Evolutionary conservation across 2,797 vertebrate genomes (phyloP).

Genomic region (Thripadectes ignobilis): DNA sequence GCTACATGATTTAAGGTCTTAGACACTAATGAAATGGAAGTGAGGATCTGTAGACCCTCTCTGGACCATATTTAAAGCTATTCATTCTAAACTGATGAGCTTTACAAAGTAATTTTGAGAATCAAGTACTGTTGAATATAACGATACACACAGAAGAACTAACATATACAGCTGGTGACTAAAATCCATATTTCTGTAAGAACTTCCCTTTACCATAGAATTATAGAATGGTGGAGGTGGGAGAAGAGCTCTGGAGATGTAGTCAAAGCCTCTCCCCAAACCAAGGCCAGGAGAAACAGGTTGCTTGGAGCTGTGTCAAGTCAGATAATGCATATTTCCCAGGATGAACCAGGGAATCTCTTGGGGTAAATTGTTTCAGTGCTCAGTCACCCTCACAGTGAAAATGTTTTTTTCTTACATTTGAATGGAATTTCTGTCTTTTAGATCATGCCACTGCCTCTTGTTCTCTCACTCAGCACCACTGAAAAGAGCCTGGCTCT

Average conservation of each 20-base stretch:
- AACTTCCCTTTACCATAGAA: background rate
- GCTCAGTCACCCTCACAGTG: background rate
- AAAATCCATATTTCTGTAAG: background rate
- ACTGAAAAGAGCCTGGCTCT: background rate
- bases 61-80: background rate
- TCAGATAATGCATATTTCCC: background rate
- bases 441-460: background rate
- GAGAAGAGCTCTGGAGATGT: background rate
- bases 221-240: background rate
- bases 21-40: background rate
- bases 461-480: background rate
- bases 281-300: background rate
- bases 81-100: background rate
- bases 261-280: background rate
- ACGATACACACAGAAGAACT: background rate
- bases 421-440: background rate
- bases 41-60: background rate
- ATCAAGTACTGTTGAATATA: background rate
- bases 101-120: background rate
- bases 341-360: background rate
- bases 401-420: background rate
- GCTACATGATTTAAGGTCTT: background rate
- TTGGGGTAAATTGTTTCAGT: background rate
- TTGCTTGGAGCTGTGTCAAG: rapidly evolving
- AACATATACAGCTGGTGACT: background rate